phyloP scores from a whole-genome alignment of 2,888 invertebrate species.

The Gibbula magus region DNA sequence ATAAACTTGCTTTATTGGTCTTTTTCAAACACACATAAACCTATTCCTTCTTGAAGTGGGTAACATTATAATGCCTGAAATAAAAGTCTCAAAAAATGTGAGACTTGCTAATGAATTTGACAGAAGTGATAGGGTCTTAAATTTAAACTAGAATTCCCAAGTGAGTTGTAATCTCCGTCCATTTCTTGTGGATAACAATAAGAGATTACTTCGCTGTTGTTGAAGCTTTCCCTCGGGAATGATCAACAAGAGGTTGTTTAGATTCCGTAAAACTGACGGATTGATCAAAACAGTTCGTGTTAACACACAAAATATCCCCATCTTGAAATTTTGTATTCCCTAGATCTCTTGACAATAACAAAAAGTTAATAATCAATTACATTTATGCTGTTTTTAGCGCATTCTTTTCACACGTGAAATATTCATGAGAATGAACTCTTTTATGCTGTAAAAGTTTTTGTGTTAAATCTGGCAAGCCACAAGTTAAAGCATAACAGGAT shows the following conservation, averaged over 20 bases:
- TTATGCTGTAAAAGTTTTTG: too few species aligned
- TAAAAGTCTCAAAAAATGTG: not conserved
- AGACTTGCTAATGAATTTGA: not conserved
- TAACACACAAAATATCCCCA: too few species aligned
- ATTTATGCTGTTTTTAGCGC: too few species aligned
- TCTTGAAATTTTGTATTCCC: too few species aligned
- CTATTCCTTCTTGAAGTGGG: not conserved
- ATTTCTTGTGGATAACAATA: not conserved
- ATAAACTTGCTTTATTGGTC: not conserved
- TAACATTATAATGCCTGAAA: not conserved
- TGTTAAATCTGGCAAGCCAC: too few species aligned
- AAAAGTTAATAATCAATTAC: too few species aligned
- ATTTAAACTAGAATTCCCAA: not conserved
- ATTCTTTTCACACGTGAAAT: too few species aligned
- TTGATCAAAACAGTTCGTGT: too few species aligned
- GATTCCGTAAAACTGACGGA: too few species aligned
- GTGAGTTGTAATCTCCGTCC: not conserved
- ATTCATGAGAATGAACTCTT: too few species aligned
- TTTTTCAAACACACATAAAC: slow-evolving; percentile 5
- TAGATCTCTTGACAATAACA: too few species aligned
- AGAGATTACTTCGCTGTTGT: not conserved
- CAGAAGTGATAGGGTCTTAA: not conserved
- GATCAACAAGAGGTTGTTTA: not conserved
- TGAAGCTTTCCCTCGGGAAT: not conserved
- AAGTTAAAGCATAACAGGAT: too few species aligned